phyloP scores from a whole-genome alignment of 2,113 vertebrate species.

The Pygoscelis adeliae region DNA sequence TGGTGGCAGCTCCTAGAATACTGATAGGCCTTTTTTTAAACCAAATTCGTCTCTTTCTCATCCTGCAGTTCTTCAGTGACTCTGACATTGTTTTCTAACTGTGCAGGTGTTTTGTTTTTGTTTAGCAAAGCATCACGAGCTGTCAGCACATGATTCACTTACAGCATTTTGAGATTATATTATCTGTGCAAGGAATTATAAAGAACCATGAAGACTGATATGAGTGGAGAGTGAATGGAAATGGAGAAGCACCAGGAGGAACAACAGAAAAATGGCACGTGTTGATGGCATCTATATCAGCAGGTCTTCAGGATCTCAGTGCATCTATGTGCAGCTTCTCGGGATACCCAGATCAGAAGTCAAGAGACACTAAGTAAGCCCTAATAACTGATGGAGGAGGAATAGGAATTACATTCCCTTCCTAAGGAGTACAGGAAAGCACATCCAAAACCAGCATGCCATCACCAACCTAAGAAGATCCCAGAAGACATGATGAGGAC shows the following conservation, averaged over 20 bases:
- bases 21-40: not conserved
- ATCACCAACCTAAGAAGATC: not conserved
- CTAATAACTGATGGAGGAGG: not conserved
- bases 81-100: not conserved
- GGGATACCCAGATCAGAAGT: not conserved
- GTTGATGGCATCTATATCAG: not conserved
- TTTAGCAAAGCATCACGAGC: conserved; percentile 26
- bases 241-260: not conserved
- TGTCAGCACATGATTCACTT: conserved; percentile 33
- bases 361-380: not conserved
- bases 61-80: not conserved
- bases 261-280: not conserved
- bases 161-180: conserved; percentile 20
- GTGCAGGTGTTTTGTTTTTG: conserved; percentile 26
- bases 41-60: not conserved
- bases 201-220: not conserved
- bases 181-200: conserved; percentile 7
- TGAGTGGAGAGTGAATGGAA: not conserved
- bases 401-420: not conserved
- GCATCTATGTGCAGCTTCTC: not conserved
- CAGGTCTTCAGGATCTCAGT: not conserved
- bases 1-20: not conserved
- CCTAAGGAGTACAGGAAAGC: not conserved
- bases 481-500: not conserved
- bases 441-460: not conserved